These are phyloP conservation scores for Epinotia nisella DNA, from an alignment of 2,888 invertebrate genomes.

Conservation along the genomic window DNA sequence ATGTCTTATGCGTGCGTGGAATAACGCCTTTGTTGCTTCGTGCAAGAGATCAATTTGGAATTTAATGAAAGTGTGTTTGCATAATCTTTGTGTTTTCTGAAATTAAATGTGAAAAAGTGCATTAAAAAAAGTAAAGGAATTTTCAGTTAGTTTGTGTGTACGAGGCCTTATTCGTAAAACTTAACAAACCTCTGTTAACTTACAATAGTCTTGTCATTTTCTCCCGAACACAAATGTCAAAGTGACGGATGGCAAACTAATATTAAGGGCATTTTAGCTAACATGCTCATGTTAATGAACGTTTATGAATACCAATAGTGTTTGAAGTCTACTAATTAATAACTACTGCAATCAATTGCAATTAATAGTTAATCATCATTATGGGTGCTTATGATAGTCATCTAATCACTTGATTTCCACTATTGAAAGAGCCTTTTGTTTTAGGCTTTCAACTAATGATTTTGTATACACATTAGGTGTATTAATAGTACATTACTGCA, in stretches of 20 bases:
- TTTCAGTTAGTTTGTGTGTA: no score
- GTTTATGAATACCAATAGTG: no score
- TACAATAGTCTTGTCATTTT: no score
- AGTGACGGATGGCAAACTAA: no score
- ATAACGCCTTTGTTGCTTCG: background rate
- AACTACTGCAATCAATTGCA: background rate
- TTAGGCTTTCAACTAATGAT: background rate
- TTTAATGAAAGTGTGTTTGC: background rate
- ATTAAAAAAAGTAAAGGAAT: no score
- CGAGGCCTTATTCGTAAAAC: no score
- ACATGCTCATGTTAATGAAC: no score
- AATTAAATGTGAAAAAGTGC: background rate
- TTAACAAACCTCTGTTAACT: no score
- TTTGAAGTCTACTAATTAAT: background rate
- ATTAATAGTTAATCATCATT: slow-evolving; percentile 10
- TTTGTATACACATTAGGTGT: background rate
- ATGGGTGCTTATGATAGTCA: slow-evolving; percentile 20
- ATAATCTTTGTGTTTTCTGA: background rate
- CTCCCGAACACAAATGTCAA: no score
- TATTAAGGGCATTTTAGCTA: no score
- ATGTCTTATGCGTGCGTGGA: background rate
- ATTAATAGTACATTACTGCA: no score
- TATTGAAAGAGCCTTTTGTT: background rate
- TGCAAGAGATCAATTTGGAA: background rate
- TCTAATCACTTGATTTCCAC: slow-evolving; percentile 4